Conservation (phyloP, 2,113 vertebrate species). For the Thymallus thymallus region DNA sequence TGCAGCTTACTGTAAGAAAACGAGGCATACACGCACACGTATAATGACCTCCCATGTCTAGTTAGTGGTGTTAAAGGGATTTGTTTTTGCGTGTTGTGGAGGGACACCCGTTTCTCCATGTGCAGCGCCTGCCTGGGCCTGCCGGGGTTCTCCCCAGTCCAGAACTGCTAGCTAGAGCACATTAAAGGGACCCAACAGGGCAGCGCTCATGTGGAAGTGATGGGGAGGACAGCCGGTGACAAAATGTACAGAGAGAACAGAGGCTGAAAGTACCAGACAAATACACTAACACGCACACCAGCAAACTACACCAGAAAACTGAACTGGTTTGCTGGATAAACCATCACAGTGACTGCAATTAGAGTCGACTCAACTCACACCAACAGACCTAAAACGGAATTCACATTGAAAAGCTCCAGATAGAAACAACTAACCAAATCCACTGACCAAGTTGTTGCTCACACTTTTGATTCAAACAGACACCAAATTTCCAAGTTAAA, state of each 20-base stretch:
- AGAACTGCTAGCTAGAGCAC: constrained; percentile 34
- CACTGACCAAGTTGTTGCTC: constrained; percentile 26
- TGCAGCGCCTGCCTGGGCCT: constrained; percentile 14
- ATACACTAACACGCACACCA: background rate
- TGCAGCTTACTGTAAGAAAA: too few species aligned
- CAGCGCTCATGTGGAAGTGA: constrained; percentile 73
- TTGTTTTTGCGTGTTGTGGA: too few species aligned
- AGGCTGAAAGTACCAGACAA: constrained; percentile 28
- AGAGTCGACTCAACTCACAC: too few species aligned
- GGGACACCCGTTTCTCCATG: background rate
- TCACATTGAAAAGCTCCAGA: background rate
- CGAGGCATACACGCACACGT: too few species aligned
- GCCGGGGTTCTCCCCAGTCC: constrained; percentile 15
- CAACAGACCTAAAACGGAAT: background rate
- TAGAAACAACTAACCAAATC: constrained; percentile 59
- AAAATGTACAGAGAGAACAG: constrained; percentile 55
- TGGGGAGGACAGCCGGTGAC: constrained; percentile 64
- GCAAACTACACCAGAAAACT: constrained; percentile 48
- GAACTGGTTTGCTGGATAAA: constrained; percentile 34
- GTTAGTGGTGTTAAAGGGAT: too few species aligned
- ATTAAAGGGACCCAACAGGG: constrained; percentile 51
- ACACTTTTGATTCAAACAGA: background rate
- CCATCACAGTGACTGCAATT: background rate
- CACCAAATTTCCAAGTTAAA: too few species aligned
- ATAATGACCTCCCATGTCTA: too few species aligned